Conservation (phyloP, 1,140 invertebrate species). For the Pogonomyrmex californicus region DNA sequence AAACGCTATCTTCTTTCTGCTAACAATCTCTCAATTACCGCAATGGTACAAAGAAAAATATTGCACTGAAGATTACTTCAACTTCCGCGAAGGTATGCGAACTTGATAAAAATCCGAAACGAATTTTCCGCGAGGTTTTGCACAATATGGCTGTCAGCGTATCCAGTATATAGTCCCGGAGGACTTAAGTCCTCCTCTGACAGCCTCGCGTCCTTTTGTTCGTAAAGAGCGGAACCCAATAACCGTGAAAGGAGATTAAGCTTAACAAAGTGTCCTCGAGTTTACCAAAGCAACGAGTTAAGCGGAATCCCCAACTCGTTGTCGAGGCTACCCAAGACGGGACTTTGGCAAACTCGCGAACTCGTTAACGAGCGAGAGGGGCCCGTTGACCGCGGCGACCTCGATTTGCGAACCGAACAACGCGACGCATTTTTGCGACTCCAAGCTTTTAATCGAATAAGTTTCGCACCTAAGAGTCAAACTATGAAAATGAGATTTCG, state of each 20-base stretch:
- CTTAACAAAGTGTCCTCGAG: constrained; percentile 33
- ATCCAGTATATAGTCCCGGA: constrained; percentile 2
- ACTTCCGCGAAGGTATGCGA: constrained; percentile 14
- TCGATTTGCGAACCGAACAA: constrained; percentile 37
- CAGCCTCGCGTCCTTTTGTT: constrained; percentile 52
- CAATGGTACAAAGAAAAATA: background rate
- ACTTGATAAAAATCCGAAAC: constrained; percentile 21
- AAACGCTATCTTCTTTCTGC: background rate
- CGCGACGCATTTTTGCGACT: constrained; percentile 38
- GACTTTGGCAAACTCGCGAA: constrained; percentile 66
- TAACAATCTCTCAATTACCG: background rate
- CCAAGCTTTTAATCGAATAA: constrained; percentile 59
- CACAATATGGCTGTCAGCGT: constrained; percentile 11
- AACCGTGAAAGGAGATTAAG: constrained; percentile 66
- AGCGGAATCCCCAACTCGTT: constrained; percentile 53
- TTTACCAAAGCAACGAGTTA: constrained; percentile 58
- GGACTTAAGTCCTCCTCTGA: constrained; percentile 43
- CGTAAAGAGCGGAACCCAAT: constrained; percentile 63
- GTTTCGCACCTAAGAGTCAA: constrained; percentile 30
- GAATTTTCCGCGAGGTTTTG: background rate
- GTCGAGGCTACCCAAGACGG: constrained; percentile 63
- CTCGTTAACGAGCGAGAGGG: constrained; percentile 60
- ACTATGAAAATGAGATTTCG: constrained; percentile 41
- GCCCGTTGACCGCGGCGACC: constrained; percentile 38
- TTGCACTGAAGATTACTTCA: background rate